Base-by-base conservation (phyloP, 2,797 vertebrate genomes). In the Tangara arthus region DNA sequence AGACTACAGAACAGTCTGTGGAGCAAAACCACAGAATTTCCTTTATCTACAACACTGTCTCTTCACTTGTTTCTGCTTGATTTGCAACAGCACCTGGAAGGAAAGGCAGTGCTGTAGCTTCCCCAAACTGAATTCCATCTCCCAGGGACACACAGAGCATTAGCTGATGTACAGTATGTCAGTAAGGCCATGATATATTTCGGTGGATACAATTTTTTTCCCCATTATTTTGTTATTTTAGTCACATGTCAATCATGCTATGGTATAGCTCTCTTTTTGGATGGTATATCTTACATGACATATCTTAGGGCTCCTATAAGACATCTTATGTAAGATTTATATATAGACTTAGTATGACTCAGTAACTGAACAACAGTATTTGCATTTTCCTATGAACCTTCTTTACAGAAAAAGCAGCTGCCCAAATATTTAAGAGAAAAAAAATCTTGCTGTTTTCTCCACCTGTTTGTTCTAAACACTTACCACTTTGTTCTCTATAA, bases 401-500 rank as follows among this genome's bases (percentile, higher is more conserved):
- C 91, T 73, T 92, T 70, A 95, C 44, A 78, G 82, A 65, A 86
- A 95, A 96, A 81, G 26, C 69, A 86, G 37, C 63, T 93, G 65
- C 24, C 30, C 70, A 93, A 86, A 47, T 42, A 90, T 39, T 89
- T 72, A 42, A 41, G 34, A 79, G 34, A 26, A 59, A 65, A 57
- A 57, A 82, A 52, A 23, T 24, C 28, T 34, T 76, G 6, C 35
- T 83, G 6, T 6, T 87, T 94, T 78, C 49, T 73, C 56, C 73
- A 95, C 80, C 73, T 61, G 49, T 63, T 68, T 52, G 34, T 39
- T 81, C 20, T 46, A 8, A 32, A 59, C 41, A 97, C 98, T 98
- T 97, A 99, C 98, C 80, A 99, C 97, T 99, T 99, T 99, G 98
- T 98, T 99, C 95, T 99, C 99, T 77, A 99, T 99, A 95, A 99